Evolutionary conservation across 2,888 invertebrate species (phyloP).

Genomic region (Mechanitis messenoides): DNA sequence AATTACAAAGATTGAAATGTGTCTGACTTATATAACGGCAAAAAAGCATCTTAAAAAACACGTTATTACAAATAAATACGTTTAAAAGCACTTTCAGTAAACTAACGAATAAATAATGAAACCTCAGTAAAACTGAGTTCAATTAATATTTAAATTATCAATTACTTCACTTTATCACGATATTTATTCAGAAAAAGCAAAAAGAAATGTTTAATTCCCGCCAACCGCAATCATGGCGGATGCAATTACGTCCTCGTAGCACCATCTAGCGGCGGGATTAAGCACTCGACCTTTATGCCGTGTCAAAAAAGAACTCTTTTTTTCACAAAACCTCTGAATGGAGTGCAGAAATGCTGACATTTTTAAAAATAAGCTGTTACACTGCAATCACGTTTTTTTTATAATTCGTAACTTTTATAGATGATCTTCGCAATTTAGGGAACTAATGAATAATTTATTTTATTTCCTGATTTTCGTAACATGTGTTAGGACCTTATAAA

Average conservation of each 20-base stretch:
- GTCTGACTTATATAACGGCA: background rate
- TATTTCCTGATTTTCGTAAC: no score
- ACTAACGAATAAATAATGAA: background rate
- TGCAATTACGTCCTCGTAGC: constrained; percentile 18
- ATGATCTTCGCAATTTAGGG: background rate
- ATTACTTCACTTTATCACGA: constrained; percentile 6
- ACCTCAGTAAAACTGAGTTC: background rate
- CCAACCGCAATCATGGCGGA: constrained; percentile 17
- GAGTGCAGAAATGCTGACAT: constrained; percentile 5
- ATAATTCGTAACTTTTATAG: background rate
- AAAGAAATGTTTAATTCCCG: constrained; percentile 11
- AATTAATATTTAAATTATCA: constrained; percentile 4
- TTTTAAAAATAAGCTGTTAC: constrained; percentile 3
- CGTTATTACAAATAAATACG: no score
- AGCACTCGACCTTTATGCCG: constrained; percentile 6
- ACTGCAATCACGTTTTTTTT: background rate
- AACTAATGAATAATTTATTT: no score
- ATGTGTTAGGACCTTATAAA: background rate
- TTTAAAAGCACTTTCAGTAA: background rate
- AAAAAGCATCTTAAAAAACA: no score
- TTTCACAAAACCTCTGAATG: background rate
- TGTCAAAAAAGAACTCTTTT: background rate
- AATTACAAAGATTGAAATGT: constrained; percentile 1
- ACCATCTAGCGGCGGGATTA: constrained; percentile 20
- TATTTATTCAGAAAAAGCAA: constrained; percentile 3